A percentile compares a stretch with the other conserved stretches of the same genome.
Conservation (phyloP, 2,797 vertebrate genomes). For the Mormyrus hasselquistii region DNA sequence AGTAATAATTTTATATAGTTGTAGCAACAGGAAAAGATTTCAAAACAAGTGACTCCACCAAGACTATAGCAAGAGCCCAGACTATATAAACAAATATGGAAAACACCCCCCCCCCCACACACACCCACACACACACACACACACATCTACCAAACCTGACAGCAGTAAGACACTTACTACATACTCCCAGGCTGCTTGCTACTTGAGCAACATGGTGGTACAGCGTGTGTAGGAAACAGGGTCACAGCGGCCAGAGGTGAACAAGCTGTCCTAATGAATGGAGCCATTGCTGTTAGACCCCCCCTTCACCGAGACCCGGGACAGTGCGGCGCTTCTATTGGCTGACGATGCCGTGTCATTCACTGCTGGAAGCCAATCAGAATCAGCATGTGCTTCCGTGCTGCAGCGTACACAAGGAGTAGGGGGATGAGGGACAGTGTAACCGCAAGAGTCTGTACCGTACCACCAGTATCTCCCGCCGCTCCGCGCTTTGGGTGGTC, state of each 20-base stretch:
- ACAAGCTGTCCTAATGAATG: slow-evolving; percentile 5
- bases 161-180: not conserved
- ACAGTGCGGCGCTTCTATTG: not conserved
- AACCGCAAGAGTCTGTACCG: not conserved
- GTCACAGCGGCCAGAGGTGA: not conserved
- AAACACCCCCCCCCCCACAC: not conserved
- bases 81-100: not conserved
- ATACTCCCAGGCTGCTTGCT: not conserved
- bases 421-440: not conserved
- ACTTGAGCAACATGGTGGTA: not conserved
- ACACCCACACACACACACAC: not conserved
- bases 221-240: not conserved
- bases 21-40: not conserved
- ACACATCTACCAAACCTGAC: not conserved
- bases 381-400: not conserved
- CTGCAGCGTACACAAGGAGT: not conserved
- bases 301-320: not conserved
- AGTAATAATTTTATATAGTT: not conserved
- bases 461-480: not conserved
- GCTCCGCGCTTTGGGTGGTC: not conserved
- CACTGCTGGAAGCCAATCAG: not conserved
- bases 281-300: slow-evolving; percentile 24
- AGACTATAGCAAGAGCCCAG: not conserved
- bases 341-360: not conserved
- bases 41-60: not conserved